Percentiles rank a stretch among this genome's conserved stretches.
These are phyloP conservation scores for Ptycholaimellus sp. DNA, from an alignment of 2,888 invertebrate species.

Conservation along the genomic window DNA sequence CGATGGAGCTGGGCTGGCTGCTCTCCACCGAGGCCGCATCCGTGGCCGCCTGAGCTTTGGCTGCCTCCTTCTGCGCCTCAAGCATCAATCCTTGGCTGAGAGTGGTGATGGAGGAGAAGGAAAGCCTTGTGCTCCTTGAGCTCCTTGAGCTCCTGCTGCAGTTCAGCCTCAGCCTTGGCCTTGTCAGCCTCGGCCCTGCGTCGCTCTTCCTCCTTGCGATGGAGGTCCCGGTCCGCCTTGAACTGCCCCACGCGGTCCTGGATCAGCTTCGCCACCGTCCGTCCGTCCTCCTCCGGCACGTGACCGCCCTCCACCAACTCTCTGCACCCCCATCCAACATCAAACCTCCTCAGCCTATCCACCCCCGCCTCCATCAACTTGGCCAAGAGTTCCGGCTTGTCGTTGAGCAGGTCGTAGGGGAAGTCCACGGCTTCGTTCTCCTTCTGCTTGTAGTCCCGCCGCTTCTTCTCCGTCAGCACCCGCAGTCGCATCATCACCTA, in stretches of 20 bases:
- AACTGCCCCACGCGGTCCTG: slow-evolving; percentile 59
- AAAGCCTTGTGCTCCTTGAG: slow-evolving; percentile 29
- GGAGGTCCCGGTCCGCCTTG: slow-evolving; percentile 39
- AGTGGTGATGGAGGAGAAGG: no score
- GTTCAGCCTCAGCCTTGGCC: slow-evolving; percentile 5
- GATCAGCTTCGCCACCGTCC: slow-evolving; percentile 65
- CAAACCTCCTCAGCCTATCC: not conserved
- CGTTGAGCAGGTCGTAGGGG: slow-evolving; percentile 70
- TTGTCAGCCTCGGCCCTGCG: slow-evolving; percentile 6
- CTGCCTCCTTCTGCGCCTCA: no score
- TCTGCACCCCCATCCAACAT: slow-evolving; percentile 28
- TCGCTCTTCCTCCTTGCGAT: slow-evolving; percentile 8
- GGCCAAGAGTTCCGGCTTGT: slow-evolving; percentile 48
- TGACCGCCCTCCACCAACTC: slow-evolving; percentile 35
- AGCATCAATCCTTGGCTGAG: no score
- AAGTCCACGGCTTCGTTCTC: slow-evolving; percentile 98
- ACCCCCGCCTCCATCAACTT: not conserved
- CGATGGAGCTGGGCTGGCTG: no score
- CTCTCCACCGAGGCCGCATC: no score
- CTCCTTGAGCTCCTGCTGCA: slow-evolving; percentile 2
- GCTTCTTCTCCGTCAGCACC: slow-evolving; percentile 82
- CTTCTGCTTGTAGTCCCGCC: slow-evolving; percentile 71
- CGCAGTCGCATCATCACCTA: slow-evolving; percentile 68
- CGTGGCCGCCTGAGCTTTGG: no score
- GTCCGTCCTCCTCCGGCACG: slow-evolving; percentile 76